Evolutionary conservation across 2,797 vertebrate species (phyloP).

Genomic region (Natrix natrix): DNA sequence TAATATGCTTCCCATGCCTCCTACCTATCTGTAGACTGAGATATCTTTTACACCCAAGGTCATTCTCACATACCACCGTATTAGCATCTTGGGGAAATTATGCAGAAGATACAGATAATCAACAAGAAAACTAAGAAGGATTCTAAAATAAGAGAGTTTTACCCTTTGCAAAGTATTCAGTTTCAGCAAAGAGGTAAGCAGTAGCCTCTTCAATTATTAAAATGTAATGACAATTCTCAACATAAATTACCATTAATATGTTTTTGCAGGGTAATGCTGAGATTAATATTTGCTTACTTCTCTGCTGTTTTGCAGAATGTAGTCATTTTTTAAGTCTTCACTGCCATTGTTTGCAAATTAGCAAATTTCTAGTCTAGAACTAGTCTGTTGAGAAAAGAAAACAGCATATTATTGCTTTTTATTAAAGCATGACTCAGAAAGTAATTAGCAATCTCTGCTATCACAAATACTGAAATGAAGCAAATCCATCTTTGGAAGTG

Average conservation of each 20-base stretch:
- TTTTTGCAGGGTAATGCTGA: constrained; percentile 62
- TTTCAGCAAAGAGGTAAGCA: constrained; percentile 61
- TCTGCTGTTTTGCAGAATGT: constrained; percentile 60
- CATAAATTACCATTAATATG: constrained; percentile 66
- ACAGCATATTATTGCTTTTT: constrained; percentile 29
- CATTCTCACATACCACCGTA: not conserved
- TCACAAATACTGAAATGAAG: constrained; percentile 45
- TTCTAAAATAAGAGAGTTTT: not conserved
- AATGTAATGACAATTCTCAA: constrained; percentile 68
- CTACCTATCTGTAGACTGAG: not conserved
- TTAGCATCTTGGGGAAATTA: not conserved
- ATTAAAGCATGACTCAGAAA: constrained; percentile 37
- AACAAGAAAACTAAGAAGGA: not conserved
- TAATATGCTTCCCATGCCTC: not conserved
- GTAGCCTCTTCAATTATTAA: constrained; percentile 67
- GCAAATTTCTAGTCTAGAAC: constrained; percentile 9
- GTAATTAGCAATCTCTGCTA: constrained; percentile 47
- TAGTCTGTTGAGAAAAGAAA: constrained; percentile 23
- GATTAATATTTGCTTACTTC: constrained; percentile 60
- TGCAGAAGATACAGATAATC: not conserved
- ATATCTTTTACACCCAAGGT: not conserved
- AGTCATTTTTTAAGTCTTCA: constrained; percentile 46
- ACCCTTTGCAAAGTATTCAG: not conserved
- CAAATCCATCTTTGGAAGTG: constrained; percentile 33
- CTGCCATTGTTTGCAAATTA: constrained; percentile 49